These are phyloP conservation scores for Eudasyphora cyanicolor DNA, from an alignment of 2,888 invertebrate genomes.

Conservation along the genomic window DNA sequence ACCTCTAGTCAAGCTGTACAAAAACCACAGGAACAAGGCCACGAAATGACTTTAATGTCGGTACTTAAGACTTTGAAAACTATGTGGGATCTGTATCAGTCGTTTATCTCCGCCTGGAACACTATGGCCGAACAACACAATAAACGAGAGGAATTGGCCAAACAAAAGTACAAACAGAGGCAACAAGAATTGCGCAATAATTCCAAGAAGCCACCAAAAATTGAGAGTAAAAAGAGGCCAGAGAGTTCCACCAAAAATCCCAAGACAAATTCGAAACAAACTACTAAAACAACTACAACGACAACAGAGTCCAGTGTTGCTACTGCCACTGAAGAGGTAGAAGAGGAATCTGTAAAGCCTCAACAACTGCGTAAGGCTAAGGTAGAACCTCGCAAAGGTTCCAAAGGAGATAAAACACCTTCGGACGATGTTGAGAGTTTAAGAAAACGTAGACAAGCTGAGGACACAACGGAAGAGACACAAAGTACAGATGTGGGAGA, in stretches of 20 bases:
- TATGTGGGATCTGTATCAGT: slow-evolving; percentile 77
- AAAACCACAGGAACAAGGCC: background rate
- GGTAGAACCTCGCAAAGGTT: slow-evolving; percentile 45
- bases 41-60: slow-evolving; percentile 57
- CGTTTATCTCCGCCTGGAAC: slow-evolving; percentile 75
- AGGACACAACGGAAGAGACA: background rate
- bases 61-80: slow-evolving; percentile 73
- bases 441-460: slow-evolving; percentile 68
- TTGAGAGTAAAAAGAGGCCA: slow-evolving; percentile 66
- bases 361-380: slow-evolving; percentile 42
- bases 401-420: slow-evolving; percentile 57
- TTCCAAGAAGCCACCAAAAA: slow-evolving; percentile 72
- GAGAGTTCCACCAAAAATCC: slow-evolving; percentile 45
- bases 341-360: background rate
- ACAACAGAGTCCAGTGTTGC: background rate
- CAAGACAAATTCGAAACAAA: slow-evolving; percentile 35
- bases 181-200: slow-evolving; percentile 70
- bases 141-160: slow-evolving; percentile 58
- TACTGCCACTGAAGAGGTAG: background rate
- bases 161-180: slow-evolving; percentile 68
- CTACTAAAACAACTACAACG: slow-evolving; percentile 52
- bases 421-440: slow-evolving; percentile 39
- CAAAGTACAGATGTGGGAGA: slow-evolving; percentile 72
- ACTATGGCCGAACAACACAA: slow-evolving; percentile 71
- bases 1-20: slow-evolving; percentile 13